Conservation (phyloP, 2,888 invertebrate genomes). For the Pristionchus exspectatus region DNA sequence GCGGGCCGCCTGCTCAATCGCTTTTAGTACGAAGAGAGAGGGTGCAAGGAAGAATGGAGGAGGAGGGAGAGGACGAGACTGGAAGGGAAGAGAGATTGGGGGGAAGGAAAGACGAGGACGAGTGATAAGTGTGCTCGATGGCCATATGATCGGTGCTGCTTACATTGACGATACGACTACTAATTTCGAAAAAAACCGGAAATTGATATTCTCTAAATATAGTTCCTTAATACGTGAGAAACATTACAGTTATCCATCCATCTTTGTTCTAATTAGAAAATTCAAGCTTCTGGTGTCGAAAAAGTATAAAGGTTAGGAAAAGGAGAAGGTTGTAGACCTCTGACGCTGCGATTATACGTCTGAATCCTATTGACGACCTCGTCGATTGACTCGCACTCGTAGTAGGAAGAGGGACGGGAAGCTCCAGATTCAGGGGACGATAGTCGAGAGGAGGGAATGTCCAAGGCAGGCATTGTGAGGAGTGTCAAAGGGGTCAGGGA, state of each 20-base stretch:
- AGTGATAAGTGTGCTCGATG: not conserved
- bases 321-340: not conserved
- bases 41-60: slow-evolving; percentile 28
- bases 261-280: no score
- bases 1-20: slow-evolving; percentile 30
- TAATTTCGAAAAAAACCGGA: not conserved
- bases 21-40: not conserved
- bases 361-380: slow-evolving; percentile 47
- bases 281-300: no score
- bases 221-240: no score
- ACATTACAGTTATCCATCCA: no score
- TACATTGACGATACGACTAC: not conserved
- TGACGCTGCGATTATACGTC: slow-evolving; percentile 41
- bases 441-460: slow-evolving; percentile 13
- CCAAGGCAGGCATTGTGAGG: slow-evolving; percentile 43
- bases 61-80: not conserved
- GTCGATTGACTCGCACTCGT: slow-evolving; percentile 49
- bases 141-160: not conserved
- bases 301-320: no score
- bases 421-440: not conserved
- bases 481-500: not conserved
- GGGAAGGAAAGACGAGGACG: slow-evolving; percentile 1
- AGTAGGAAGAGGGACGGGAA: slow-evolving; percentile 50
- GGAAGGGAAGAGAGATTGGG: not conserved
- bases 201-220: not conserved